These are phyloP conservation scores for Sarcophaga rosellei DNA, from an alignment of 2,888 invertebrate genomes.

Conservation along the genomic window DNA sequence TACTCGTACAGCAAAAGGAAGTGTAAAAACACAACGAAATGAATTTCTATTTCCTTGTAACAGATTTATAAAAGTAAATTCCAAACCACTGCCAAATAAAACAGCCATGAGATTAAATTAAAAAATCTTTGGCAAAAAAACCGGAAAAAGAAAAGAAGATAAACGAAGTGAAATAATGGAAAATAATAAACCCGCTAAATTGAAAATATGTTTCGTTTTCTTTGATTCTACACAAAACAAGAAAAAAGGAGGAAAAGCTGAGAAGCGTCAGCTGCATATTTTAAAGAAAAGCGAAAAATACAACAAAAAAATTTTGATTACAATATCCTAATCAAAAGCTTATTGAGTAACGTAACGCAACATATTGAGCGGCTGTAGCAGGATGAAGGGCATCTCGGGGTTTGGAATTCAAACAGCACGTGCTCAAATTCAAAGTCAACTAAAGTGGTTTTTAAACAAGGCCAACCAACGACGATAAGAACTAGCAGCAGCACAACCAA, in stretches of 20 bases:
- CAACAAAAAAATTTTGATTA: conserved; percentile 23
- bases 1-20: background rate
- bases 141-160: conserved; percentile 47
- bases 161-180: conserved; percentile 30
- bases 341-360: background rate
- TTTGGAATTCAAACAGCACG: conserved; percentile 52
- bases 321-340: conserved; percentile 56
- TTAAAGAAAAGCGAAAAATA: background rate
- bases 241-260: background rate
- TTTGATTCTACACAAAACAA: conserved; percentile 16
- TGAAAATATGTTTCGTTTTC: conserved; percentile 34
- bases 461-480: conserved; percentile 5
- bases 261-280: conserved; percentile 51
- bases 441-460: conserved; percentile 7
- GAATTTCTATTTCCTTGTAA: conserved; percentile 74
- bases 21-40: conserved; percentile 69
- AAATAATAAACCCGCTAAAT: conserved; percentile 60
- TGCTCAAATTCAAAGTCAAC: conserved; percentile 51
- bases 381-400: conserved; percentile 37
- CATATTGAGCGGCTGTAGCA: background rate
- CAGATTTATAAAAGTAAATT: conserved; percentile 47
- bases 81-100: conserved; percentile 21
- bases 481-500: too few species aligned
- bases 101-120: conserved; percentile 1
- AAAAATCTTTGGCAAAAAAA: conserved; percentile 48